Base-by-base conservation (phyloP, 2,113 vertebrate genomes). In the Ursus arctos region DNA sequence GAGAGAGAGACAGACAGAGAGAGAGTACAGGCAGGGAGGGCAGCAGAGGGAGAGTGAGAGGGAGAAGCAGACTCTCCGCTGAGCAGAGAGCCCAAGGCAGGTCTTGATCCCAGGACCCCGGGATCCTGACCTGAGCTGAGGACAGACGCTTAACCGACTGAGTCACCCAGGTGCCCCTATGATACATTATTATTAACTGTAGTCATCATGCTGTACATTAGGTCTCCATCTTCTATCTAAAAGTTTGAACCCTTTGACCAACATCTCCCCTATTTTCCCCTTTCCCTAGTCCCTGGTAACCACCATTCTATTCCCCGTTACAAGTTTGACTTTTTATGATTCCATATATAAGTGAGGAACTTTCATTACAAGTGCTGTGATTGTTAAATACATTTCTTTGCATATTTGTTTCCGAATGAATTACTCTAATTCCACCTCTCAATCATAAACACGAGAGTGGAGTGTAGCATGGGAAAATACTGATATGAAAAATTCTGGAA, bases 401-500 rank as follows among this genome's bases (percentile, higher is more conserved):
- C 81, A 72, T 71, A 63, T 91, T 96, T 96, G 22, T 94, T 98
- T 90, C 92, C 81, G 4, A 95, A 43, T 84, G 85, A 93, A 83
- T 97, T 36, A 95, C 88, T 98, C 81, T 43, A 97, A 76, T 97
- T 91, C 63, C 85, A 96, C 31, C 51, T 97, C 97, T 96, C 71
- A 98, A 13, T 95, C 95, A 98, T 24, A 92, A 91, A 83, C 28
- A 79, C 21, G 51, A 94, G 96, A 97, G 22, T 43, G 95, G 96
- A 97, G 97, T 81, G 8, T 67, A 93, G 72, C 94, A 94, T 69
- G 97, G 83, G 91, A 97, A 98, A 5, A 19, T 49, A 97, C 43
- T 93, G 86, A 80, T 94, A 97, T 4, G 92, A 96, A 94, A 97
- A 98, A 94, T 97, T 80, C 55, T 89, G 93, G 59, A 83, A 85